Evolutionary conservation across 2,797 vertebrate species (phyloP), one percentile per base, ranked within the genome.

Genomic region (Mallotus villosus): DNA sequence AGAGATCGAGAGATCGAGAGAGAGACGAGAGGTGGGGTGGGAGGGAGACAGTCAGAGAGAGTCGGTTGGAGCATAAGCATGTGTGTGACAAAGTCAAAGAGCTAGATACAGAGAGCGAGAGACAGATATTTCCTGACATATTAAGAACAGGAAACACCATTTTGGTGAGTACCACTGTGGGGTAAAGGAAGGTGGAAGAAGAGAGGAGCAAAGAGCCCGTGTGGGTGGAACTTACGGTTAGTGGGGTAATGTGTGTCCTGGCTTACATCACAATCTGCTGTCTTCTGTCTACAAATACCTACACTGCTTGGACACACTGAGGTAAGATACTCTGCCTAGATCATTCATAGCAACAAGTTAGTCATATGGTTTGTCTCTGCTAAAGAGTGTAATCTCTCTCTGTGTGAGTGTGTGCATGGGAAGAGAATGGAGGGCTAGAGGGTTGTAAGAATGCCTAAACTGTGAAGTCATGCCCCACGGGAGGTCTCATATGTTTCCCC

Each of bases 261-360:
- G 21, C 68, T 79, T 75, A 84, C 61, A 74, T 65, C 70, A 78
- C 73, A 63, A 9, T 2, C 53, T 62, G 73, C 75, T 68, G 68
- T 71, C 66, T 79, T 81, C 37, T 41, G 22, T 51, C 17, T 58
- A 63, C 63, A 53, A 60, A 24, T 14, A 14, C 19, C n/a, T 61
- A 0, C 29, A 49, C 57, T 29, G 78, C 24, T 57, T 27, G 22
- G 66, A 53, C 51, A 29, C 5, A 79, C 63, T 46, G 68, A 90
- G 89, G 89, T 92, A 78, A 91, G 86, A 71, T n/a, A 17, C 29
- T 17, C 29, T 61, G 24, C 24, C 24, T 9, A 25, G 0, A 51
- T 1, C 17, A 2, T 41, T 4, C 14, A 46, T 14, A 17, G 29
- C 8, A 6, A 4, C 5, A 51, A 49, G 27, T 7, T 12, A 37